Evolutionary conservation across 2,113 vertebrate genomes (phyloP).

Genomic region (Mionectes macconnelli): DNA sequence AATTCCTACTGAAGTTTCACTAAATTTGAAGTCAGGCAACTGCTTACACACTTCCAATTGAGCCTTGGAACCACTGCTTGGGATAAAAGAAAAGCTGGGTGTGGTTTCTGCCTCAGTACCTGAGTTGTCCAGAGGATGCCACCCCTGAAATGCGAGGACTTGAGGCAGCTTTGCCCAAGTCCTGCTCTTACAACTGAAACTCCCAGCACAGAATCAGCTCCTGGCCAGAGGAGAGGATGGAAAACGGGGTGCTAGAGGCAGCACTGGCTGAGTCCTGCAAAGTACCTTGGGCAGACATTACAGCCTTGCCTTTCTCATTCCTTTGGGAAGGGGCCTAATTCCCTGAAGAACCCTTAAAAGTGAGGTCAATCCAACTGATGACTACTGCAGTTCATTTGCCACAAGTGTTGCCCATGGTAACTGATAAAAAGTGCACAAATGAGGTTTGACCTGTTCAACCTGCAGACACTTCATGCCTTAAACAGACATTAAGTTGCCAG

Average conservation of each 20-base stretch:
- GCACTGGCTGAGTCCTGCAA: not conserved
- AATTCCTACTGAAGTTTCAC: not conserved
- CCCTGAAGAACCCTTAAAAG: not conserved
- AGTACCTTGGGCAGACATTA: not conserved
- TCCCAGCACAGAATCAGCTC: not conserved
- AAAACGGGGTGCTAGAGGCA: not conserved
- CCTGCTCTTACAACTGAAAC: not conserved
- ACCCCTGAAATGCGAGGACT: not conserved
- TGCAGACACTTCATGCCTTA: not conserved
- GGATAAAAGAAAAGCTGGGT: not conserved
- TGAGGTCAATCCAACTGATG: not conserved
- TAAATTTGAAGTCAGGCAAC: not conserved
- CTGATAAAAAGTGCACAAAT: not conserved
- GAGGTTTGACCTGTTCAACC: not conserved
- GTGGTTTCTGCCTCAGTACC: not conserved
- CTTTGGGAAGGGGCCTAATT: not conserved
- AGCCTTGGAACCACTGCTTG: not conserved
- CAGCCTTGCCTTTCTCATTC: not conserved
- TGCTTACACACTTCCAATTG: not conserved
- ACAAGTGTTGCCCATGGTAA: not conserved
- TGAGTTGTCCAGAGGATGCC: not conserved
- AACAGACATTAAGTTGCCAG: not conserved
- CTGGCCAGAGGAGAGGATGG: not conserved
- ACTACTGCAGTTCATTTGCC: not conserved
- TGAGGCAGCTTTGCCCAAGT: not conserved